These are phyloP conservation scores for Sitta carolinensis DNA, from an alignment of 2,797 vertebrate species.

Conservation along the genomic window DNA sequence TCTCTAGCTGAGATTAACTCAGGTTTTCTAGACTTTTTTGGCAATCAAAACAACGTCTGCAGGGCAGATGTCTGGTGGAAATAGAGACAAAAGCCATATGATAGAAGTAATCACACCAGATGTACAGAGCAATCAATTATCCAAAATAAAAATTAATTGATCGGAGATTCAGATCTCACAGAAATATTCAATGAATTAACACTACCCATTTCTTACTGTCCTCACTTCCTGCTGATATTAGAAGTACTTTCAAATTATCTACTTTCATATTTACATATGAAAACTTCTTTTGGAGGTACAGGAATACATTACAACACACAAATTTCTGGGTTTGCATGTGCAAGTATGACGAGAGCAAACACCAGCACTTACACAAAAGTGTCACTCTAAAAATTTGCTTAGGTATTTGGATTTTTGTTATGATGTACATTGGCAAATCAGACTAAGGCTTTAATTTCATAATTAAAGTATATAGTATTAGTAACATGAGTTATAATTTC, in stretches of 20 bases:
- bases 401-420: neutral
- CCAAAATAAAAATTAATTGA: neutral
- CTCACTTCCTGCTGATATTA: neutral
- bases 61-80: conserved; percentile 51
- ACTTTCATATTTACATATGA: neutral
- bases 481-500: neutral
- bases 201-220: neutral
- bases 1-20: neutral
- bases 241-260: neutral
- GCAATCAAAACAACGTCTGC: neutral
- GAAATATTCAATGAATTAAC: neutral
- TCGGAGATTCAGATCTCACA: neutral
- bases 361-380: neutral
- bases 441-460: neutral
- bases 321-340: neutral
- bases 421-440: neutral
- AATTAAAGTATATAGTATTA: neutral
- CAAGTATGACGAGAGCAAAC: neutral
- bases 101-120: conserved; percentile 40
- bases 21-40: conserved; percentile 24
- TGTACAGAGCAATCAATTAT: conserved; percentile 27
- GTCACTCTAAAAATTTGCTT: neutral
- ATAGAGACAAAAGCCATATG: conserved; percentile 19
- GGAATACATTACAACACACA: neutral
- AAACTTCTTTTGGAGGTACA: neutral